These are phyloP conservation scores for Pseudomugil tenellus DNA, from an alignment of 2,797 vertebrate species.

Conservation along the genomic window DNA sequence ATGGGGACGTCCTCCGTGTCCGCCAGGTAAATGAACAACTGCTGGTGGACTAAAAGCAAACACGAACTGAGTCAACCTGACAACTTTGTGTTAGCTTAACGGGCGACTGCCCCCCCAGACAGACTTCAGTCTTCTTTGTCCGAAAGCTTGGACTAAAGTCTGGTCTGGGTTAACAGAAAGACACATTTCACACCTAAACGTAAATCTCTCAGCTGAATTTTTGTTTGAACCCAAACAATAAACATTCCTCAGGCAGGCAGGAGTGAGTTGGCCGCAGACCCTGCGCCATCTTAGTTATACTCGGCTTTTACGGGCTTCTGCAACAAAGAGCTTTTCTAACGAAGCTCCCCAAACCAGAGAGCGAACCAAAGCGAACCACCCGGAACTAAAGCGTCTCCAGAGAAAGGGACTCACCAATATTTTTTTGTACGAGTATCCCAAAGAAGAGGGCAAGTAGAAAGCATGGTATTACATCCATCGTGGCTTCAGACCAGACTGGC, in stretches of 20 bases:
- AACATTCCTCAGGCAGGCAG: conserved; percentile 78
- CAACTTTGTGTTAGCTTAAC: too few relatives aligned
- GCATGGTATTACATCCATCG: conserved; percentile 79
- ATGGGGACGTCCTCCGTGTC: too few relatives aligned
- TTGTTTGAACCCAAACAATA: conserved; percentile 63
- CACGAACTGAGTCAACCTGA: too few relatives aligned
- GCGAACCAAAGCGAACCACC: conserved; percentile 22
- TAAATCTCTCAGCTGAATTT: conserved; percentile 5
- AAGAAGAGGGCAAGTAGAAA: conserved; percentile 76
- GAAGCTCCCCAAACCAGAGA: neutral
- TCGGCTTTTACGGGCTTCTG: conserved; percentile 63
- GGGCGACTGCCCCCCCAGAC: too few relatives aligned
- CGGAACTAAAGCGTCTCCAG: too few relatives aligned
- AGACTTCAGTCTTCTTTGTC: too few relatives aligned
- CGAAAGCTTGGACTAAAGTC: neutral
- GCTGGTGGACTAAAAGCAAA: too few relatives aligned
- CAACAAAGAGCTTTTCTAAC: conserved; percentile 78
- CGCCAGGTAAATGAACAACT: too few relatives aligned
- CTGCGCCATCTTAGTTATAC: conserved; percentile 87
- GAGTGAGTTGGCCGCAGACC: conserved; percentile 76
- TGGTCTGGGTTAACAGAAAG: too few relatives aligned
- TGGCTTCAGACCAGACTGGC: conserved; percentile 74
- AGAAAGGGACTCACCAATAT: conserved; percentile 67
- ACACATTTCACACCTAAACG: neutral
- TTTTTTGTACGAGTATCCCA: conserved; percentile 72